Evolutionary conservation across 1,140 invertebrate species (phyloP), one percentile per base, ranked within the genome.

Genomic region (Ostrea denselamellosa): DNA sequence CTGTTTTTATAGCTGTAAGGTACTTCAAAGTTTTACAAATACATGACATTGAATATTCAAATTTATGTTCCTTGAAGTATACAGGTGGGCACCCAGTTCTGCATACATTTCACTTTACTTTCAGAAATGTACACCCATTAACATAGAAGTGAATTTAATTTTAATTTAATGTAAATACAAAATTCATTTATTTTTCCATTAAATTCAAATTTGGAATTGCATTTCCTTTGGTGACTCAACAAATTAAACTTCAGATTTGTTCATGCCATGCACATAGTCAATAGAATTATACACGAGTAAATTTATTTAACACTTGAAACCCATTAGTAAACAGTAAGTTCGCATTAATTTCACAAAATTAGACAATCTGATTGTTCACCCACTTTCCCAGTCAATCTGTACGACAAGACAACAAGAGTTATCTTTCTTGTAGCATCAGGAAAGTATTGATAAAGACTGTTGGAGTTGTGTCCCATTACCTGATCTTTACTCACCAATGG

Each of bases 401-500:
- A 10, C 8, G 28, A 77, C 51, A 83, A 83, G 82, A 25, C 82
- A 22, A 28, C 82, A 54, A 12, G 51, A 83, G 82, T 83, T 83
- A 83, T 54, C 82, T 53, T 83, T 52, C 82, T 83, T 83, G 34
- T 25, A 77, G 5, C 14, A 77, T 12, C 1, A 28, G 9, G 22
- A 14, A 77, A 77, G 10, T 77, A 1, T 34, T 8, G 3, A 34
- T 8, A 5, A 5, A 44, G 14, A 5, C 28, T 28, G 14, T 44
- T 77, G 9, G 68, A 77, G 68, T 77, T 34, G 28, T 25, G 34
- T 77, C 68, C 68, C 68, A 34, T 77, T 77, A 28, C 68, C 68
- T 77, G 25, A 7, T 5, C 8, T 65, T 9, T 19, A 90, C 90
- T 91, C 88, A 91, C 90, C 89, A 91, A 87, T 65, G 88, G 88